Conservation (phyloP, 2,797 vertebrate genomes). For the Cossypha polioptera region DNA sequence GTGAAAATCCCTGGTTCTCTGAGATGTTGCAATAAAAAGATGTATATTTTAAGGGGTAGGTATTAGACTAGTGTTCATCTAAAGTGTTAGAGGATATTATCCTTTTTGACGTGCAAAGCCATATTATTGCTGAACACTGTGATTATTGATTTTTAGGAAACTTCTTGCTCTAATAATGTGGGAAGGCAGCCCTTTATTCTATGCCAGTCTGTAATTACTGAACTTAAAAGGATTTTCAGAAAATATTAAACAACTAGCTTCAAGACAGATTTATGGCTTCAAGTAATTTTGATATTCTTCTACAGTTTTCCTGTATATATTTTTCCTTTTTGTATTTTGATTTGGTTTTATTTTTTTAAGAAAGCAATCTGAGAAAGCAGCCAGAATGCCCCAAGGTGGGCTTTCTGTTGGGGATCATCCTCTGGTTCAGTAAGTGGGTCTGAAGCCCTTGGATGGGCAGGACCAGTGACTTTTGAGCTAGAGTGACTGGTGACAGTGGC, state of each 20-base stretch:
- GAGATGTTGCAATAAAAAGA: not conserved
- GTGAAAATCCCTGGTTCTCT: not conserved
- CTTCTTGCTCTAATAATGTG: not conserved
- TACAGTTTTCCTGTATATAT: not conserved
- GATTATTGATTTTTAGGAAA: not conserved
- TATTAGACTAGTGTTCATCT: not conserved
- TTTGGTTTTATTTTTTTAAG: not conserved
- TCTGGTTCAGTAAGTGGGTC: not conserved
- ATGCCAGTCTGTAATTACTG: not conserved
- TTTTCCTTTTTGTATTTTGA: not conserved
- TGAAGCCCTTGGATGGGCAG: not conserved
- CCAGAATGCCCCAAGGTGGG: not conserved
- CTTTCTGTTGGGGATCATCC: not conserved
- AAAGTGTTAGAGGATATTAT: not conserved
- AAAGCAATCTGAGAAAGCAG: not conserved
- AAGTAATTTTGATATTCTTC: not conserved
- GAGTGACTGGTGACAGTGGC: not conserved
- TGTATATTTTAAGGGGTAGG: not conserved
- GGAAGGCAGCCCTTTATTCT: not conserved
- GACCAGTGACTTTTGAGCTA: not conserved
- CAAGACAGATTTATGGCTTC: not conserved
- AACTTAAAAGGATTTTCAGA: not conserved
- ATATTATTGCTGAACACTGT: not conserved
- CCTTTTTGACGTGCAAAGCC: not conserved
- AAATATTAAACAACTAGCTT: not conserved